These are phyloP conservation scores for Falcunculus frontatus DNA, from an alignment of 2,113 vertebrate species.

Conservation along the genomic window DNA sequence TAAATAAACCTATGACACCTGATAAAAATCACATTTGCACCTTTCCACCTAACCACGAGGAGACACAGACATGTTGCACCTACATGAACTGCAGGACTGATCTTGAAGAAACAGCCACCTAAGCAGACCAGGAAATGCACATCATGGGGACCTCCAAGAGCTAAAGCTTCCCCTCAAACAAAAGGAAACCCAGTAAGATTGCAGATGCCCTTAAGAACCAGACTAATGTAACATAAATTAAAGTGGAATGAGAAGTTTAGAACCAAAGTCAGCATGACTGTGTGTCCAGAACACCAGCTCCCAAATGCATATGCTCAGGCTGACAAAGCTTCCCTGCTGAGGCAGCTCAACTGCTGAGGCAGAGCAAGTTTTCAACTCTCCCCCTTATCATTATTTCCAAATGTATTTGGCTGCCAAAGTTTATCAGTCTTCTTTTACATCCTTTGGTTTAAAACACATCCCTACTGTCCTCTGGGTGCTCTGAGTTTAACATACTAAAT, in stretches of 20 bases:
- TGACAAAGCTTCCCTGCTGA: background rate
- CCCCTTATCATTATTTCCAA: background rate
- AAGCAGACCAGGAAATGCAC: background rate
- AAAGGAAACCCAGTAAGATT: background rate
- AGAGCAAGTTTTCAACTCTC: background rate
- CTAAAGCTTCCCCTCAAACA: background rate
- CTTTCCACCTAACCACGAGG: background rate
- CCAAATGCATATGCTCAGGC: background rate
- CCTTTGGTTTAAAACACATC: background rate
- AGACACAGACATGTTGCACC: background rate
- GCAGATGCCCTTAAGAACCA: background rate
- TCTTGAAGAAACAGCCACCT: background rate
- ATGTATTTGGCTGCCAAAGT: background rate
- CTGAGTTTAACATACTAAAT: rapidly evolving
- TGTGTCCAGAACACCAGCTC: background rate
- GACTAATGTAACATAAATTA: background rate
- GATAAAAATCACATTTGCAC: background rate
- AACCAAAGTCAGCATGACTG: background rate
- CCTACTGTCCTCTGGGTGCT: background rate
- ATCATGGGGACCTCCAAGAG: background rate
- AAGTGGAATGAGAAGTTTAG: background rate
- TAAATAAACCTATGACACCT: background rate
- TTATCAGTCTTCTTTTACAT: background rate
- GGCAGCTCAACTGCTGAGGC: background rate
- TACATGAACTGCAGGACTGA: background rate